Conservation (phyloP, 2,888 invertebrate genomes). For the Sabatieria punctata region DNA sequence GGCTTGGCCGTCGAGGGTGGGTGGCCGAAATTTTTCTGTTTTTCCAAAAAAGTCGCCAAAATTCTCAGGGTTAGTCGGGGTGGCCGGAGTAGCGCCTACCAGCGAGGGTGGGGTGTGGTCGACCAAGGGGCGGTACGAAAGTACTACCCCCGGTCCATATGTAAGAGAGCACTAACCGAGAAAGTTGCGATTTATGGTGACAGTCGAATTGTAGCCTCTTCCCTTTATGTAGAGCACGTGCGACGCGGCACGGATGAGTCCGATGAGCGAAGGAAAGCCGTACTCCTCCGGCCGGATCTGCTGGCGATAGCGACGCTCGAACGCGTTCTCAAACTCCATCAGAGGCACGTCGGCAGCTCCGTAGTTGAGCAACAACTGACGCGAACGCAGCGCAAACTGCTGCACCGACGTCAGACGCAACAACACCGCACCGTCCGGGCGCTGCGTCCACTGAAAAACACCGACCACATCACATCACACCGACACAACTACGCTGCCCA, state of each 20-base stretch:
- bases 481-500: too few relatives aligned
- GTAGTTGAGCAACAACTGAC: constrained; percentile 44
- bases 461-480: too few relatives aligned
- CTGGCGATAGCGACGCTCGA: constrained; percentile 34
- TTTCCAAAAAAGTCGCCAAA: too few relatives aligned
- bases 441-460: not conserved
- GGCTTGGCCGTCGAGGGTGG: too few relatives aligned
- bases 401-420: constrained; percentile 31
- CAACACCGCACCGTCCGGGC: not conserved
- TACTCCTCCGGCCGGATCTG: constrained; percentile 69
- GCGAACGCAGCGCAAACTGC: constrained; percentile 40
- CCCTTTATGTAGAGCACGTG: constrained; percentile 41
- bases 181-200: constrained; percentile 9
- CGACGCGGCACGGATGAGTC: constrained; percentile 71
- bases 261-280: constrained; percentile 75
- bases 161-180: constrained; percentile 4
- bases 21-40: too few relatives aligned
- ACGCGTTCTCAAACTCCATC: constrained; percentile 37
- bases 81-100: too few relatives aligned
- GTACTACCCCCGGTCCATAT: too few relatives aligned
- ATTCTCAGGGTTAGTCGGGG: too few relatives aligned
- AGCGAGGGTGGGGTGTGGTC: too few relatives aligned
- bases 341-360: constrained; percentile 40
- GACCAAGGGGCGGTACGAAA: too few relatives aligned
- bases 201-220: not conserved